Percentiles rank a stretch among this genome's conserved stretches.
Evolutionary conservation across 2,888 invertebrate genomes (phyloP).

Genomic region (Caenorhabditis uteleia): DNA sequence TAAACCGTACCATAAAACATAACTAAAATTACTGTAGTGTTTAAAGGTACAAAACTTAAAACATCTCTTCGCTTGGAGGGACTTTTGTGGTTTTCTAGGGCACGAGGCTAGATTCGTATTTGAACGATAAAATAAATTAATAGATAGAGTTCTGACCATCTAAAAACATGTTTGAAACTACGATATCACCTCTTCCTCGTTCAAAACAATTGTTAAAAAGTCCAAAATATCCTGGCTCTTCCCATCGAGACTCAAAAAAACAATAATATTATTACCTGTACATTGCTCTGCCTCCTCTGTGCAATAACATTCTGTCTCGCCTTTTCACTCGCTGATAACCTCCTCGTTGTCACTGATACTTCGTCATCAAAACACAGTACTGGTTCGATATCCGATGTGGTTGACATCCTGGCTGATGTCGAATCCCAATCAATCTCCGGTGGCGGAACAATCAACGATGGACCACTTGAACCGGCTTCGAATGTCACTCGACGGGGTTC

Average conservation of each 20-base stretch:
- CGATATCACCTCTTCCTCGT: no score
- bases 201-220: not conserved
- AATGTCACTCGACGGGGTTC: conserved; percentile 42
- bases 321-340: conserved; percentile 42
- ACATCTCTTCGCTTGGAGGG: no score
- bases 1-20: no score
- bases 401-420: conserved; percentile 1
- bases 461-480: conserved; percentile 14
- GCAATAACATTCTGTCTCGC: conserved; percentile 48
- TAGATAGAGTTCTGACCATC: no score
- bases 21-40: no score
- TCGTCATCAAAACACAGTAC: conserved; percentile 35
- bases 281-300: conserved; percentile 54
- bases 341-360: conserved; percentile 23
- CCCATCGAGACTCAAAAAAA: conserved; percentile 13
- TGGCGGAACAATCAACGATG: conserved; percentile 39
- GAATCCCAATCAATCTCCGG: conserved; percentile 47
- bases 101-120: no score
- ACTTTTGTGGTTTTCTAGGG: no score
- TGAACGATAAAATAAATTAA: no score
- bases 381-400: conserved; percentile 20
- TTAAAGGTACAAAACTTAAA: no score
- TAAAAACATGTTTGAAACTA: no score
- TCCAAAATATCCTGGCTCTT: no score
- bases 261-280: conserved; percentile 39